phyloP scores from a whole-genome alignment of 2,113 vertebrate species.

The Shinisaurus crocodilurus region DNA sequence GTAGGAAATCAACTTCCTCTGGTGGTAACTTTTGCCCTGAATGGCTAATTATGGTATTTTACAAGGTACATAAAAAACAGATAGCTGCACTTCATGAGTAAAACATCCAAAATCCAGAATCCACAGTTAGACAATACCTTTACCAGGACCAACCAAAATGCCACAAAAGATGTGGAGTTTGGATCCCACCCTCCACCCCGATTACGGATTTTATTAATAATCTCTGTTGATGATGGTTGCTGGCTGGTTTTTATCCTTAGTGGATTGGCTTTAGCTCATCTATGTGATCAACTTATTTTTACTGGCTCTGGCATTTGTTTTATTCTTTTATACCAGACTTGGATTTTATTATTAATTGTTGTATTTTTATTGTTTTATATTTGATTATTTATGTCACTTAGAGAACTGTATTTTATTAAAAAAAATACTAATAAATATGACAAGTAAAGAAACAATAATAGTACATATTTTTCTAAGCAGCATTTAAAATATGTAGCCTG shows the following conservation, averaged over 20 bases:
- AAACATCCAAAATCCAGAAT: too few species aligned
- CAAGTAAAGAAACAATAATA: neutral
- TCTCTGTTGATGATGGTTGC: neutral
- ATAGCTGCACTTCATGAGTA: too few species aligned
- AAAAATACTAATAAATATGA: neutral
- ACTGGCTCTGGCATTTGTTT: neutral
- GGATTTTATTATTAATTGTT: neutral
- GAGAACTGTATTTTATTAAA: neutral
- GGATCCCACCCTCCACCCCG: too few species aligned
- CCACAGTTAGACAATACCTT: too few species aligned
- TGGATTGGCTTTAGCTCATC: neutral
- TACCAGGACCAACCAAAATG: too few species aligned
- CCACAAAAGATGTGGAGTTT: too few species aligned
- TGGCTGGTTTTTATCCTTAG: neutral
- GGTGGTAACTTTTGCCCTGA: too few species aligned
- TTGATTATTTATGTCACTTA: neutral
- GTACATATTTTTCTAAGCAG: neutral
- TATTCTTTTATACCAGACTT: too few species aligned
- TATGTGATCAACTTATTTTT: neutral
- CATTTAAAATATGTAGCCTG: neutral
- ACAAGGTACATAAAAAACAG: too few species aligned
- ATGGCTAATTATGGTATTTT: too few species aligned
- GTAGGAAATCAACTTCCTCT: too few species aligned
- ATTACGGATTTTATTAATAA: too few species aligned
- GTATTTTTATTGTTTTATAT: neutral